Evolutionary conservation across 2,113 vertebrate genomes (phyloP).

Genomic region (Crocuta crocuta): DNA sequence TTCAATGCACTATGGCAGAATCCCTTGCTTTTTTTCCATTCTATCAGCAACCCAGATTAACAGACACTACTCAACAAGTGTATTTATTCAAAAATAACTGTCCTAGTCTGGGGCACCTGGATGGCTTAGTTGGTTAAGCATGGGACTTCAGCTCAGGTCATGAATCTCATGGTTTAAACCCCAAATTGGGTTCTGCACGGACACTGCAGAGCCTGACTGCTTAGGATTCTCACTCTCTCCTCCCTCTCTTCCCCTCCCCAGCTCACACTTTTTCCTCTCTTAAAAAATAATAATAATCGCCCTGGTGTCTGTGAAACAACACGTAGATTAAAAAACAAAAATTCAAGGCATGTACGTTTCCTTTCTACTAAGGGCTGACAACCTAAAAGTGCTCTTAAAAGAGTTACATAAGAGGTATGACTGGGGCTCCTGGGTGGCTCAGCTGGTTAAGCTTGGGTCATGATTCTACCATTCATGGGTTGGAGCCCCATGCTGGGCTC

Average conservation of each 20-base stretch:
- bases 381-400: slow-evolving; percentile 8
- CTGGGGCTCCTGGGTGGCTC: too few relatives aligned
- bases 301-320: neutral
- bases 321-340: neutral
- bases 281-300: neutral
- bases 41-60: neutral
- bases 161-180: too few relatives aligned
- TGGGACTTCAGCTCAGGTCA: too few relatives aligned
- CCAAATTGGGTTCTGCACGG: too few relatives aligned
- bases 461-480: too few relatives aligned
- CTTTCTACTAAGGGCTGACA: neutral
- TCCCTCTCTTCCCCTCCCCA: too few relatives aligned
- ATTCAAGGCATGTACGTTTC: neutral
- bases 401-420: neutral
- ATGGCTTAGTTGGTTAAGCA: too few relatives aligned
- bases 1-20: neutral
- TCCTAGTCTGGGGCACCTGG: neutral
- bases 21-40: neutral
- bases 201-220: too few relatives aligned
- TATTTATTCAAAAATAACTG: neutral
- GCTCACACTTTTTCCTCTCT: too few relatives aligned
- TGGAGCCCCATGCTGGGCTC: too few relatives aligned
- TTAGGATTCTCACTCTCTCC: too few relatives aligned
- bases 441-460: too few relatives aligned
- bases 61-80: neutral